Conservation (phyloP, 2,888 invertebrate species). For the Troides helena region DNA sequence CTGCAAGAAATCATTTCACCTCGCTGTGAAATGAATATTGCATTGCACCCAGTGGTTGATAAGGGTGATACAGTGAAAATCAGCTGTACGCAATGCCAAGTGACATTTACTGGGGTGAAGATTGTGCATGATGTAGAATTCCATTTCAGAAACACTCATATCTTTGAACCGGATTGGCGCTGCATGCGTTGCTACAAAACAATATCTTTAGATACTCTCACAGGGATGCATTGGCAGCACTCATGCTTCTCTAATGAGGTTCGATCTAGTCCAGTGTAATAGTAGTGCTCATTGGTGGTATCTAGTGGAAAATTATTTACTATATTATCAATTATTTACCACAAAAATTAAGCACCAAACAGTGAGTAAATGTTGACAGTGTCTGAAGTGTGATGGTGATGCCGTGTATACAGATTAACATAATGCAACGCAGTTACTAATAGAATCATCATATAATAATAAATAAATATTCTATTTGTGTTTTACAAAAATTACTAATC, state of each 20-base stretch:
- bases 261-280: background rate
- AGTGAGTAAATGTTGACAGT: too few relatives aligned
- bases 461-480: too few relatives aligned
- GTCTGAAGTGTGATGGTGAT: too few relatives aligned
- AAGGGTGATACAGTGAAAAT: constrained; percentile 37
- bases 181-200: constrained; percentile 46
- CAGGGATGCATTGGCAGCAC: constrained; percentile 47
- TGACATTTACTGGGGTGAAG: constrained; percentile 34
- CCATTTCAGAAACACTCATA: constrained; percentile 49
- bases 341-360: too few relatives aligned
- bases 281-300: background rate
- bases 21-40: constrained; percentile 34
- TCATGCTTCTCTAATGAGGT: constrained; percentile 34
- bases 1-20: constrained; percentile 53
- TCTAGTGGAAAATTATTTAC: background rate
- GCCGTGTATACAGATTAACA: too few relatives aligned
- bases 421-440: too few relatives aligned
- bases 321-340: too few relatives aligned
- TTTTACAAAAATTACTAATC: too few relatives aligned
- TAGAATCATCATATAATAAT: too few relatives aligned
- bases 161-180: constrained; percentile 47
- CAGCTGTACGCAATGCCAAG: constrained; percentile 47
- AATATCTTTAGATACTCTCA: constrained; percentile 39
- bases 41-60: background rate
- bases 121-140: constrained; percentile 34